phyloP scores from a whole-genome alignment of 2,113 vertebrate genomes.

The Sigmodon hispidus region DNA sequence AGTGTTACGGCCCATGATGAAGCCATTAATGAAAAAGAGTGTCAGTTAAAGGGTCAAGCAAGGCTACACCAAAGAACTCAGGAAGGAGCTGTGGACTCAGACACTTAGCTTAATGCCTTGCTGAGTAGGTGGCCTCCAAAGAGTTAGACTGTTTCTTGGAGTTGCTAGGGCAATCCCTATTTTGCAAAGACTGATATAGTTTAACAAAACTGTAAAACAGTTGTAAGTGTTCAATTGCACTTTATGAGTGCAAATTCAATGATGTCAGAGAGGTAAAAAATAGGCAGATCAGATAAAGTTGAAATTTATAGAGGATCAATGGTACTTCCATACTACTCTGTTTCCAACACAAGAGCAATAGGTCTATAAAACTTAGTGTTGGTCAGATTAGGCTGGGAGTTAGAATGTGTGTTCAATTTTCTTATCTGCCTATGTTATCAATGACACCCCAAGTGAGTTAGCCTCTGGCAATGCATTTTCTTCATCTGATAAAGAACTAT shows the following conservation, averaged over 20 bases:
- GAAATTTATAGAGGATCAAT: accelerated
- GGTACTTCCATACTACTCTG: neutral
- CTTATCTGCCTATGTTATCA: neutral
- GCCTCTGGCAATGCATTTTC: neutral
- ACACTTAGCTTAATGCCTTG: neutral
- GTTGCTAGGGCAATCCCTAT: neutral
- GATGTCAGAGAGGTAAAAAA: accelerated
- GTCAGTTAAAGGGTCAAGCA: neutral
- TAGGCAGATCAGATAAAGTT: neutral
- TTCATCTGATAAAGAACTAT: neutral
- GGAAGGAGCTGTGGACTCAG: neutral
- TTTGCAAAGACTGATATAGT: neutral
- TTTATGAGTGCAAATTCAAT: neutral
- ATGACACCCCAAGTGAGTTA: neutral
- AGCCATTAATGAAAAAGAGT: too few species aligned
- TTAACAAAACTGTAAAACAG: neutral
- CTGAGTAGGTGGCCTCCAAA: neutral
- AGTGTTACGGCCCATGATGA: too few species aligned
- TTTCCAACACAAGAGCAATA: neutral
- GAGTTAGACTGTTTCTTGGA: neutral
- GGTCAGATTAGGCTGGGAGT: accelerated
- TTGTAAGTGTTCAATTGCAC: neutral
- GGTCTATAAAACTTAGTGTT: neutral
- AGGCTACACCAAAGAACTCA: neutral
- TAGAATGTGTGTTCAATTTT: neutral